Evolutionary conservation across 2,113 vertebrate species (phyloP), one percentile per base, ranked within the genome.

Genomic region (Chunga burmeisteri): DNA sequence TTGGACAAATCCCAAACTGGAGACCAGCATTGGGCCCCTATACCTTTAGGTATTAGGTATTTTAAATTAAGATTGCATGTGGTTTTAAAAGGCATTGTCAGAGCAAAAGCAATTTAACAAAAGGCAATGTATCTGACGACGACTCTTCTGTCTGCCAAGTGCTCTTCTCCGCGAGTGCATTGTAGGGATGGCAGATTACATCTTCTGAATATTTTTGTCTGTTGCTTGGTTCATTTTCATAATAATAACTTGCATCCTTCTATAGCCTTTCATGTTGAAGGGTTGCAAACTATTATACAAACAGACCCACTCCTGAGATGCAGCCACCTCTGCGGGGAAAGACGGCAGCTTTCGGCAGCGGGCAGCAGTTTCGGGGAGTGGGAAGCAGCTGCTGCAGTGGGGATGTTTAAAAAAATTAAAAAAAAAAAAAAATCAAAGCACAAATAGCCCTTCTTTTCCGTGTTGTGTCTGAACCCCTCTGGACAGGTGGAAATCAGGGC

Each of bases 141-240:
- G 4, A 58, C 95, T 97, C 96, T 97, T 77, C 94, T 97, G 94
- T 94, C 96, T 94, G 95, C 88, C 93, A 95, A 97, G 93, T 93
- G 91, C 94, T 95, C 94, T 96, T 92, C 96, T 95, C 86, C 0
- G 21, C 14, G 13, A 90, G 88, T 34, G 67, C 75, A 90, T 94
- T 97, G 93, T 97, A 81, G 94, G 94, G 75, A 84, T 7, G 55
- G 78, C 85, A 92, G 94, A 95, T 92, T 96, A 93, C 96, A 97
- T 97, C 95, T 94, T 53, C 71, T 62, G 90, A 96, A 96, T 96
- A 95, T 97, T 97, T 96, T 96, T 97, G 81, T 93, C 91, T 93
- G 86, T 95, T 65, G 84, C 91, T 95, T 12, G 71, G 85, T 92
- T 95, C 95, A 94, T 96, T 96, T 97, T 95, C 96, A 96, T 97